phyloP scores from a whole-genome alignment of 2,113 vertebrate species.

The Pampusana beccarii region DNA sequence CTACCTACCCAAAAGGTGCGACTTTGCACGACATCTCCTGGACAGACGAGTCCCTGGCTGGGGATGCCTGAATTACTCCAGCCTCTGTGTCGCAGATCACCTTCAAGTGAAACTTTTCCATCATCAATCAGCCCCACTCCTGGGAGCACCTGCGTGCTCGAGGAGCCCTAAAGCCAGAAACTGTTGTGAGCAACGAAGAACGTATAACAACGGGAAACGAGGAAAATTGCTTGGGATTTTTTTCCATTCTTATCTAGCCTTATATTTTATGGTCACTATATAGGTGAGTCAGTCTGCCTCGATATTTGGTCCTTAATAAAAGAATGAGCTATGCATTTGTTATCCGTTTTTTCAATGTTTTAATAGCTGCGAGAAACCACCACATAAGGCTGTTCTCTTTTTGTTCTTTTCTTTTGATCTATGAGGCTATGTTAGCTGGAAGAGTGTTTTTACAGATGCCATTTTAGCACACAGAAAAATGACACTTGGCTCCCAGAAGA shows the following conservation, averaged over 20 bases:
- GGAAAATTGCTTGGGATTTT: background rate
- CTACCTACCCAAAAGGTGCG: background rate
- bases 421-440: background rate
- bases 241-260: background rate
- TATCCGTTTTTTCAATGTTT: background rate
- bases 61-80: background rate
- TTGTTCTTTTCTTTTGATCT: background rate
- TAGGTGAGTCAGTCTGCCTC: background rate
- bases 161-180: background rate
- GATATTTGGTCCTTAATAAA: background rate
- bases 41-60: accelerated
- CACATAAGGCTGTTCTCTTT: background rate
- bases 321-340: background rate
- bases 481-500: constrained; percentile 19
- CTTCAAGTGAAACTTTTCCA: accelerated
- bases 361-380: background rate
- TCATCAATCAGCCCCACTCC: background rate
- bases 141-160: background rate
- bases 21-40: background rate
- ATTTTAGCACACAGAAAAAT: constrained; percentile 11
- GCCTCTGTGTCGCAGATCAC: accelerated
- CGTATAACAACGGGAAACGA: background rate
- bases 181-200: background rate
- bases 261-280: background rate
- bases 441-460: constrained; percentile 21